These are phyloP conservation scores for Acropora tenuis DNA, from an alignment of 64 coral and sea anemone genomes.

Conservation along the genomic window DNA sequence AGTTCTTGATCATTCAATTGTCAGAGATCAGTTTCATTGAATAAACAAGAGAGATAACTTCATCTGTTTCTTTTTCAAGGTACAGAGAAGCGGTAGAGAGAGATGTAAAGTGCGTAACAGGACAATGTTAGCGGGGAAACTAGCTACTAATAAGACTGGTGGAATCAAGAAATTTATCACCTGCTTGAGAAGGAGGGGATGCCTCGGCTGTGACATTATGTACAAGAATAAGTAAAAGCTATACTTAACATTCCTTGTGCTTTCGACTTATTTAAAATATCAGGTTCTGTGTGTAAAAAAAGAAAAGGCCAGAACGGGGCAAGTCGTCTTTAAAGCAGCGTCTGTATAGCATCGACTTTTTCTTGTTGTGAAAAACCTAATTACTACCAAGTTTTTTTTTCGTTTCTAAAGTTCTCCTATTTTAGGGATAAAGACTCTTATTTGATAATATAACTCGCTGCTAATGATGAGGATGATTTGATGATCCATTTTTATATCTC, in stretches of 20 bases:
- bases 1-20: slow-evolving; percentile 9
- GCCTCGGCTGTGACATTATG: not conserved
- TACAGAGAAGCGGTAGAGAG: not conserved
- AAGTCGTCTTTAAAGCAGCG: no score
- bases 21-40: not conserved
- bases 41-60: slow-evolving; percentile 31
- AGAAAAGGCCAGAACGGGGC: no score
- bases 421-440: no score
- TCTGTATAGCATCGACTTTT: no score
- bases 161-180: not conserved
- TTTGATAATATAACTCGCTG: no score
- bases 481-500: no score
- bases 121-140: no score
- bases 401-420: no score
- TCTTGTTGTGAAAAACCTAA: no score
- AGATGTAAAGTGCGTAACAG: not conserved
- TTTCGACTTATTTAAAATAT: not conserved
- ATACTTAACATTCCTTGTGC: not conserved
- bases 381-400: no score
- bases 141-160: no score
- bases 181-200: not conserved
- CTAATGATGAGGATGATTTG: no score
- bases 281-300: not conserved
- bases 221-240: not conserved
- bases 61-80: not conserved